These are phyloP conservation scores for Coryphaenoides rupestris DNA, from an alignment of 2,113 vertebrate genomes.

Conservation along the genomic window DNA sequence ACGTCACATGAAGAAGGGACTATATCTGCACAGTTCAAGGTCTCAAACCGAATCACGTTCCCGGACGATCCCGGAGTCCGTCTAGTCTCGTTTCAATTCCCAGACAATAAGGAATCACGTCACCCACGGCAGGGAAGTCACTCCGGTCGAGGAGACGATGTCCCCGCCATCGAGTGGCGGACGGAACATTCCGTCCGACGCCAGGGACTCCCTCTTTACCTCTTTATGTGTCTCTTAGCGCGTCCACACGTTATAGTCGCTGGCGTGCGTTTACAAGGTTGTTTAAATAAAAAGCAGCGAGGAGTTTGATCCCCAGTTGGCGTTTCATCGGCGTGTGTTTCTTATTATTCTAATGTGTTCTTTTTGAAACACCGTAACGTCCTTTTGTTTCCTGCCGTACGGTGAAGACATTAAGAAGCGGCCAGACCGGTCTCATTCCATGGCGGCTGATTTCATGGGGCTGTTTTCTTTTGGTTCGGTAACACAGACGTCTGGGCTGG, in stretches of 20 bases:
- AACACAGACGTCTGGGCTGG: conserved; percentile 32
- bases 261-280: conserved; percentile 31
- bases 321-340: conserved; percentile 11
- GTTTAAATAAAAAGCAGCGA: conserved; percentile 28
- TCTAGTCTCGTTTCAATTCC: no score
- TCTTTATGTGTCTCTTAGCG: conserved; percentile 17
- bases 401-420: conserved; percentile 43
- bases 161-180: neutral
- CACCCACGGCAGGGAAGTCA: no score
- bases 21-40: no score
- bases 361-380: no score
- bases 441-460: conserved; percentile 47
- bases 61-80: no score
- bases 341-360: no score
- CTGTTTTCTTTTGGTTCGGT: conserved; percentile 39
- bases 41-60: no score
- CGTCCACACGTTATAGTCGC: conserved; percentile 13
- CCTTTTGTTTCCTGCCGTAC: conserved; percentile 40
- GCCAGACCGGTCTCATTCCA: conserved; percentile 45
- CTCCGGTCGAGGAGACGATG: no score
- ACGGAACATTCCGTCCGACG: neutral
- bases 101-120: no score
- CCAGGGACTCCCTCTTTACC: no score
- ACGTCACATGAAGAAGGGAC: no score
- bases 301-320: conserved; percentile 17